These are phyloP conservation scores for Ochotona princeps DNA, from an alignment of 2,113 vertebrate genomes.

Conservation along the genomic window DNA sequence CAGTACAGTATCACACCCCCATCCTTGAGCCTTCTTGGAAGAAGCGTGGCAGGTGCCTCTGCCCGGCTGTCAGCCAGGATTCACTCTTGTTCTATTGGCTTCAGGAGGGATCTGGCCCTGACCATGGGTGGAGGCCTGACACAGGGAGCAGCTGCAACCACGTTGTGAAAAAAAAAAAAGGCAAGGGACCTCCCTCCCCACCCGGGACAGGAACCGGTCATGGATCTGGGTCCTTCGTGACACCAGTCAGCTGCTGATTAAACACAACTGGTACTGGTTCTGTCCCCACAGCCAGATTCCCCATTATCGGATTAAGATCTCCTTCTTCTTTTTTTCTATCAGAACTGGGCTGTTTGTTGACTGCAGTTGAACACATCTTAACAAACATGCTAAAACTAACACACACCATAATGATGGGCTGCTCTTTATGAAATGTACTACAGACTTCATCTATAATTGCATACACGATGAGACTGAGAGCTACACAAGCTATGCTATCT, in stretches of 20 bases:
- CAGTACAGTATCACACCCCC: no score
- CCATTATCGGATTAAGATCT: slow-evolving; percentile 19
- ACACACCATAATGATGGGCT: neutral
- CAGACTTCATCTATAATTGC: slow-evolving; percentile 10
- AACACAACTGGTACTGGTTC: neutral
- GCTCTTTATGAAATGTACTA: neutral
- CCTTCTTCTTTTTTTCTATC: neutral
- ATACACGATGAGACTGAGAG: neutral
- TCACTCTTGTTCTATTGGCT: neutral
- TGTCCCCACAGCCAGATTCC: neutral
- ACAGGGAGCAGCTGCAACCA: neutral
- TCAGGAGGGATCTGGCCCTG: neutral
- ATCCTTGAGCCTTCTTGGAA: neutral
- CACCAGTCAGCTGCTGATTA: neutral
- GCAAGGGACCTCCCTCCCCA: neutral
- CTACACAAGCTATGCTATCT: neutral
- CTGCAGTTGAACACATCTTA: neutral
- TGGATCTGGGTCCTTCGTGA: neutral
- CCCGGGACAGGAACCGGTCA: neutral
- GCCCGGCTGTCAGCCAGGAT: neutral
- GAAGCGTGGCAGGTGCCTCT: neutral
- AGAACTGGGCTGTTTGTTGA: neutral
- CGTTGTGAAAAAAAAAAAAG: slow-evolving; percentile 12
- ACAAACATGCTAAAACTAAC: neutral
- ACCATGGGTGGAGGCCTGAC: neutral